Conservation (phyloP, 1,140 invertebrate genomes). For the Episyrphus balteatus region DNA sequence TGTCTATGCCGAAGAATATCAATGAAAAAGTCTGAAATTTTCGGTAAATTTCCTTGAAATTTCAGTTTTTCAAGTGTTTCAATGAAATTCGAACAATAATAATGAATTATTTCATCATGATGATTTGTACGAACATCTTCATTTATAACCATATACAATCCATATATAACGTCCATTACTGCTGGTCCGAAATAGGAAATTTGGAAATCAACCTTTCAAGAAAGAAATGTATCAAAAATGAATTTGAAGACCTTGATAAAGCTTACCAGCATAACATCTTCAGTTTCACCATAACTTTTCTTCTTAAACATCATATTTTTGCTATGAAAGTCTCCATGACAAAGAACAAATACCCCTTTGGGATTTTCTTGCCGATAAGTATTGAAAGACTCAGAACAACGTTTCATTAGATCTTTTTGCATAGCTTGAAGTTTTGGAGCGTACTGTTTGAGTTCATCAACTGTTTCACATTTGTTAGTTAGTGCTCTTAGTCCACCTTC, state of each 20-base stretch:
- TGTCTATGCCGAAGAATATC: neutral
- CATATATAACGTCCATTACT: conserved; percentile 1
- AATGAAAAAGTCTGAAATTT: neutral
- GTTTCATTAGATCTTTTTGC: neutral
- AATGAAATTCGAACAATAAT: conserved; percentile 1
- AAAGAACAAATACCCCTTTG: neutral
- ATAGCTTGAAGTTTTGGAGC: conserved; percentile 8
- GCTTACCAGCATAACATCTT: neutral
- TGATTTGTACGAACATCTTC: neutral
- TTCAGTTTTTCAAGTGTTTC: neutral
- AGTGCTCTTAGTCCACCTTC: conserved; percentile 1
- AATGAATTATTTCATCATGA: neutral
- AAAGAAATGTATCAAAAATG: too few relatives aligned
- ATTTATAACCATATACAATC: neutral
- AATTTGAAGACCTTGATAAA: neutral
- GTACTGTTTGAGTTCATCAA: conserved; percentile 2
- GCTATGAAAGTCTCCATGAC: neutral
- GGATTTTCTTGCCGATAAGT: conserved; percentile 8
- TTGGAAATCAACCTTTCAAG: neutral
- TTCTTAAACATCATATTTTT: conserved; percentile 3
- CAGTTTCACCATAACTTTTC: neutral
- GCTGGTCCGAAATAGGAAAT: neutral
- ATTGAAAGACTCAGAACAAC: conserved; percentile 2
- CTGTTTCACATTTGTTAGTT: conserved; percentile 3
- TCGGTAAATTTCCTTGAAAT: neutral